These are phyloP conservation scores for Drosophila limbata DNA, from an alignment of 2,888 invertebrate genomes.

Conservation along the genomic window DNA sequence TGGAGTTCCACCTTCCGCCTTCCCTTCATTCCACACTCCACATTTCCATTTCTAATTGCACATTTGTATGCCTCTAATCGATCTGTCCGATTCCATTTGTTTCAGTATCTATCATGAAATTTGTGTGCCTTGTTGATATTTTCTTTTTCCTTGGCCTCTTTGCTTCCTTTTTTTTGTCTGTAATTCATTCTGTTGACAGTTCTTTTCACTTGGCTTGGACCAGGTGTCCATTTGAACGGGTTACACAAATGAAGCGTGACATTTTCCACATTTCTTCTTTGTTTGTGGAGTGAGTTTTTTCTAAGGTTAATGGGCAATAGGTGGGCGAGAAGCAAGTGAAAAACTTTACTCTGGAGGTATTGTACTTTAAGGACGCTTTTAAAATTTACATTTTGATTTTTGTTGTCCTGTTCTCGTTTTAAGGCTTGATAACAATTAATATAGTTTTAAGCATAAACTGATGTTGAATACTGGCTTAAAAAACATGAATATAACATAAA, in stretches of 20 bases:
- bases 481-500: too few relatives aligned
- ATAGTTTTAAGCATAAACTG: too few relatives aligned
- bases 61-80: slow-evolving; percentile 81
- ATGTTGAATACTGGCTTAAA: too few relatives aligned
- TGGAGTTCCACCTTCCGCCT: slow-evolving; percentile 20
- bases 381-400: background rate
- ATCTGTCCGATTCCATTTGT: slow-evolving; percentile 72
- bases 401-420: too few relatives aligned
- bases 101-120: slow-evolving; percentile 64
- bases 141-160: background rate
- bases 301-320: slow-evolving; percentile 9
- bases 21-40: slow-evolving; percentile 19
- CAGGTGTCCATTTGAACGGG: slow-evolving; percentile 76
- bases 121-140: slow-evolving; percentile 67
- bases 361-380: background rate
- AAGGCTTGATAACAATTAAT: too few relatives aligned
- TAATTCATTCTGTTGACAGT: slow-evolving; percentile 43
- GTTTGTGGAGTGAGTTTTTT: slow-evolving; percentile 18
- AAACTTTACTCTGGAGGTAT: background rate
- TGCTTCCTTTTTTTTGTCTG: slow-evolving; percentile 12
- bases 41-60: slow-evolving; percentile 64
- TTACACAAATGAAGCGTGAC: slow-evolving; percentile 77
- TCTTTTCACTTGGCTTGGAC: slow-evolving; percentile 50
- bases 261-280: slow-evolving; percentile 69
- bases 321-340: background rate